Evolutionary conservation across 2,888 invertebrate genomes (phyloP).

Genomic region (Amphipyra berbera): DNA sequence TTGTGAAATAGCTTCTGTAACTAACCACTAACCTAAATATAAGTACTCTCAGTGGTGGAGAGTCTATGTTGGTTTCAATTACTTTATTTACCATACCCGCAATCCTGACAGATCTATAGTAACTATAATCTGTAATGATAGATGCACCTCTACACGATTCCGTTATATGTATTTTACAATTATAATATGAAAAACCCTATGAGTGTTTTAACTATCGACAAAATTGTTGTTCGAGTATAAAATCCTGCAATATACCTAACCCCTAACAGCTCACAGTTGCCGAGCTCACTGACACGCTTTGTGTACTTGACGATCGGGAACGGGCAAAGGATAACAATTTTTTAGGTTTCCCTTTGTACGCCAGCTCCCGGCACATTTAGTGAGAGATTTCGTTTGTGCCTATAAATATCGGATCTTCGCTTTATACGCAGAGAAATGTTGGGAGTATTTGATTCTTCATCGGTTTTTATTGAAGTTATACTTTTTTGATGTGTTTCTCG

Average conservation of each 20-base stretch:
- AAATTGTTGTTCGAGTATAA: background rate
- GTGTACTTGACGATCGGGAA: slow-evolving; percentile 42
- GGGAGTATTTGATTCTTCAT: slow-evolving; percentile 1
- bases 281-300: slow-evolving; percentile 40
- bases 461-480: slow-evolving; percentile 7
- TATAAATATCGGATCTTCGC: slow-evolving; percentile 31
- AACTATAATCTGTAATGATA: too few species aligned
- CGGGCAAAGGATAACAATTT: slow-evolving; percentile 45
- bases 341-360: slow-evolving; percentile 54
- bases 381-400: slow-evolving; percentile 13
- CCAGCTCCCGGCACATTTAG: slow-evolving; percentile 9
- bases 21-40: too few species aligned
- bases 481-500: slow-evolving; percentile 12
- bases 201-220: too few species aligned
- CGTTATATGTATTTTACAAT: too few species aligned
- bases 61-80: too few species aligned
- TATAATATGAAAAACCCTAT: too few species aligned
- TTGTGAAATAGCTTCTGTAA: too few species aligned
- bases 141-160: too few species aligned
- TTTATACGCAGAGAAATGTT: slow-evolving; percentile 10
- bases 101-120: too few species aligned
- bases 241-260: background rate
- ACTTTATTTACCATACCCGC: too few species aligned
- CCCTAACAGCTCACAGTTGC: slow-evolving; percentile 2
- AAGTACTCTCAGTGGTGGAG: too few species aligned